Evolutionary conservation across 2,888 invertebrate species (phyloP).

Genomic region (Melieria omissa): DNA sequence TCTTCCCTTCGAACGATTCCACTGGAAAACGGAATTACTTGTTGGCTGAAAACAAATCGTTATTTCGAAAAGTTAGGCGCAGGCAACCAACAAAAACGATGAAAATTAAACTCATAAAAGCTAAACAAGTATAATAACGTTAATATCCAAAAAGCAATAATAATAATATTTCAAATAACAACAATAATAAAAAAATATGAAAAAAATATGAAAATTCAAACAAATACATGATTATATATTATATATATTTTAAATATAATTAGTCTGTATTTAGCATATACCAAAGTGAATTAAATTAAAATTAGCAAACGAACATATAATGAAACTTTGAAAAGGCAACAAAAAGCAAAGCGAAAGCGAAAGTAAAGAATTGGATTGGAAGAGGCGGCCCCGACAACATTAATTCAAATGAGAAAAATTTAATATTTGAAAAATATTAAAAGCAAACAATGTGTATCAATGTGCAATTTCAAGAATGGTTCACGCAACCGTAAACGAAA

Average conservation of each 20-base stretch:
- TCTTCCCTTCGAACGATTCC: too few species aligned
- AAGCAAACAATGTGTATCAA: conserved; percentile 49
- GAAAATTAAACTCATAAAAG: conserved; percentile 38
- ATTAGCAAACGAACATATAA: conserved; percentile 5
- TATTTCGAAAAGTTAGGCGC: too few species aligned
- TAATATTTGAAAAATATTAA: conserved; percentile 54
- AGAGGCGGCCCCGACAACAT: too few species aligned
- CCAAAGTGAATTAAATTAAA: conserved; percentile 43
- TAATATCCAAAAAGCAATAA: conserved; percentile 64
- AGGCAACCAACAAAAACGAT: conserved; percentile 26
- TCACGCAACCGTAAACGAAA: conserved; percentile 1
- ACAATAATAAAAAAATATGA: conserved; percentile 43
- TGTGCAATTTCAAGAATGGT: conserved; percentile 60
- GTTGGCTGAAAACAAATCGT: too few species aligned
- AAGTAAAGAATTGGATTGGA: background rate
- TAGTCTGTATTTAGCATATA: conserved; percentile 54
- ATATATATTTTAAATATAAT: conserved; percentile 55
- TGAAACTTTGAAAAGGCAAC: background rate
- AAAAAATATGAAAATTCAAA: conserved; percentile 36
- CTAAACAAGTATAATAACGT: conserved; percentile 32
- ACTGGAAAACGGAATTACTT: too few species aligned
- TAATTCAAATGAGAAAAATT: conserved; percentile 34
- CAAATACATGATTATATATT: conserved; percentile 23
- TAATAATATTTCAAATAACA: conserved; percentile 44
- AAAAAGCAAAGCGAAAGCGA: conserved; percentile 9